A percentile compares a stretch with the other conserved stretches of the same genome.
phyloP scores from a whole-genome alignment of 2,888 invertebrate species.

The Netelia inedita region DNA sequence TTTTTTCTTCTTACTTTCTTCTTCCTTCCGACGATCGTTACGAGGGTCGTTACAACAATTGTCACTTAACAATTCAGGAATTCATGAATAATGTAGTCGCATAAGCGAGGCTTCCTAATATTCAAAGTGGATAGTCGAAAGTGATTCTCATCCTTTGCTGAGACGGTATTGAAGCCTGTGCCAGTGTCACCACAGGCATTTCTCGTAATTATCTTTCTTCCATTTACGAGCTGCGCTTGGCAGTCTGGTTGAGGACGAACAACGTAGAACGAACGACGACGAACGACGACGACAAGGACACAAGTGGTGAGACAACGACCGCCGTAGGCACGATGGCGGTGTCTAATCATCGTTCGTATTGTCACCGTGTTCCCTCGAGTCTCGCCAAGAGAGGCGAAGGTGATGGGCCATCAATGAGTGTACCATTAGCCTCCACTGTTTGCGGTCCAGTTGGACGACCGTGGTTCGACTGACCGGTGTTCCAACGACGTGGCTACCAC shows the following conservation, averaged over 20 bases:
- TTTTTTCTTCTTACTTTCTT: not conserved
- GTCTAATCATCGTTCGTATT: slow-evolving; percentile 80
- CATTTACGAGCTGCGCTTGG: slow-evolving; percentile 34
- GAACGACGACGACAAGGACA: slow-evolving; percentile 46
- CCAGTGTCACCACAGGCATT: slow-evolving; percentile 31
- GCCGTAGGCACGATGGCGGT: slow-evolving; percentile 46
- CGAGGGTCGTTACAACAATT: slow-evolving; percentile 27
- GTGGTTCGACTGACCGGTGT: slow-evolving; percentile 46
- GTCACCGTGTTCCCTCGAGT: slow-evolving; percentile 70
- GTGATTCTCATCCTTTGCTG: slow-evolving; percentile 28
- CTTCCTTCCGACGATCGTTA: not conserved
- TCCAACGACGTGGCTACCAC: slow-evolving; percentile 27
- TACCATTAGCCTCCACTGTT: slow-evolving; percentile 79
- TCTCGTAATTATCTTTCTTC: slow-evolving; percentile 55
- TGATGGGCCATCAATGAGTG: slow-evolving; percentile 75
- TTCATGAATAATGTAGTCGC: slow-evolving; percentile 25
- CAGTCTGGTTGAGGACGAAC: slow-evolving; percentile 2
- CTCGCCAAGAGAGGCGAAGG: slow-evolving; percentile 27
- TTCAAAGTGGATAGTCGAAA: slow-evolving; percentile 26
- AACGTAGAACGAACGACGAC: slow-evolving; percentile 44
- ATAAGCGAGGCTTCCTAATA: slow-evolving; percentile 5
- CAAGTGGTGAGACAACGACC: slow-evolving; percentile 69
- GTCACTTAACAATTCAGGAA: not conserved
- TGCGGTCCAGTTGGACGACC: slow-evolving; percentile 67
- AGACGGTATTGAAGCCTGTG: slow-evolving; percentile 26